Base-by-base conservation (phyloP, 2,113 vertebrate genomes). In the Apaloderma vittatum region DNA sequence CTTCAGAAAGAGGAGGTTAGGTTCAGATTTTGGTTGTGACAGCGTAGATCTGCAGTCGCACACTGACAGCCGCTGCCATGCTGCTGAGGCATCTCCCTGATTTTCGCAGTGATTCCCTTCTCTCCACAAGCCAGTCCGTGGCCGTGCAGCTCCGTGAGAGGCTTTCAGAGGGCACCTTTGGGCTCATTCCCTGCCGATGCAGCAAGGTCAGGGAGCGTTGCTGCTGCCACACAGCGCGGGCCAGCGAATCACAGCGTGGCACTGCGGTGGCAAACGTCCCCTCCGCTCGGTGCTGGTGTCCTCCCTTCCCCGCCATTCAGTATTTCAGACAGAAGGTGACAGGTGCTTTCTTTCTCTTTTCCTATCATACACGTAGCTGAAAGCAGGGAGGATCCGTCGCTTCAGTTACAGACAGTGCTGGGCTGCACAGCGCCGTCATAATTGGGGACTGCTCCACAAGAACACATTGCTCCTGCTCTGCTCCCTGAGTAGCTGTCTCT, bases 41-140 rank as follows among this genome's bases (percentile, higher is more conserved):
- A 46, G 27, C 0, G 0, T 36, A 76, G 66, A 57, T 24, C 55
- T 59, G 43, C 36, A 51, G n/a, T 57, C 3, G 0, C 0, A 0
- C 36, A 1, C 65, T 54, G 65, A 11, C 63, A 87, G 73, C 52
- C 43, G 62, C 70, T 68, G 75, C 90, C 13, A 3, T 37, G 62
- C 72, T 89, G 52, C 92, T 63, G 4, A 34, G 74, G 19, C 48
- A 3, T 88, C 78, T 72, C 27, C 24, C 32, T 13, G 12, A 1
- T 37, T 80, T 65, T 45, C n/a, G 6, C 54, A 32, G 43, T 11
- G 45, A n/a, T 58, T 80, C 32, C 59, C 52, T 80, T 66, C 70
- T 93, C 58, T 73, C 49, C 17, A 0, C 0, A 1, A 93, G 19
- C 82, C n/a, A 6, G 65, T 68, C 51, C 72, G 7, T 3, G 26